Evolutionary conservation across 2,113 vertebrate species (phyloP).

Genomic region (Lagopus muta): DNA sequence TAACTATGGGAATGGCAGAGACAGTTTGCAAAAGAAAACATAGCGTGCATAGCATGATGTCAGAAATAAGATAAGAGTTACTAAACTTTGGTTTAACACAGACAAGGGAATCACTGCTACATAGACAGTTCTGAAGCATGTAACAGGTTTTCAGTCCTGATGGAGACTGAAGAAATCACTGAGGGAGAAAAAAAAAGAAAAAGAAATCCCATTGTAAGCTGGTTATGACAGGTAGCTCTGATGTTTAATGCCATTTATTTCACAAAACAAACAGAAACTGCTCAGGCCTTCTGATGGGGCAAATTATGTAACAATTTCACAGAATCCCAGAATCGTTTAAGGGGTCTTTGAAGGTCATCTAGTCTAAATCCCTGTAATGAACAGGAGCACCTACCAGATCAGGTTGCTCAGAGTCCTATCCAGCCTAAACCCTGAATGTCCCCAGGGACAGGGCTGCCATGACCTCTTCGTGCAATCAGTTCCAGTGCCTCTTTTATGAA

Average conservation of each 20-base stretch:
- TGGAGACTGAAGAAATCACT: not conserved
- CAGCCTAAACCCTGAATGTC: too few relatives aligned
- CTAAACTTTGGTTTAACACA: not conserved
- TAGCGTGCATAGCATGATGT: rapidly evolving
- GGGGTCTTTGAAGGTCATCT: too few relatives aligned
- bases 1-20: not conserved
- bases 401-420: too few relatives aligned
- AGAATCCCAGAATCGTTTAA: too few relatives aligned
- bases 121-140: not conserved
- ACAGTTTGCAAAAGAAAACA: not conserved
- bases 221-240: not conserved
- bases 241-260: not conserved
- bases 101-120: not conserved
- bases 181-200: not conserved
- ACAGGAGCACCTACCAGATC: too few relatives aligned
- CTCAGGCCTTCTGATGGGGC: not conserved
- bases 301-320: not conserved
- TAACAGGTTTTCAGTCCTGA: not conserved
- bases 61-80: not conserved
- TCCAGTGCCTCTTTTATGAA: too few relatives aligned
- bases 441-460: too few relatives aligned
- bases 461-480: too few relatives aligned
- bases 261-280: not conserved
- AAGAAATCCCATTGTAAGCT: not conserved
- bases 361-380: too few relatives aligned